Evolutionary conservation across 2,888 invertebrate genomes (phyloP), one percentile per base, ranked within the genome.

Genomic region (Tenodera sinensis): DNA sequence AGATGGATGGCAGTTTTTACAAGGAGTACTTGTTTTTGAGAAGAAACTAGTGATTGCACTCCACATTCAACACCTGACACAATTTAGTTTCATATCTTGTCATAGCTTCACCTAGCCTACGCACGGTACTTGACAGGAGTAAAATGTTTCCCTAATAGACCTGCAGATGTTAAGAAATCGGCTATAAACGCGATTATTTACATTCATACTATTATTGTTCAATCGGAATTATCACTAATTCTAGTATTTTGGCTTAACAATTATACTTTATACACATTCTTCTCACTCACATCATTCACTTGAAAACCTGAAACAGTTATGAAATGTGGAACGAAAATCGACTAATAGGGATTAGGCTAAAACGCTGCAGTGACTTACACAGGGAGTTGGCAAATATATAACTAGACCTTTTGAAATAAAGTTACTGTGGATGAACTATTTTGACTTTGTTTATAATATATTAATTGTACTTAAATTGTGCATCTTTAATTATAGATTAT

Each of bases 11-110:
- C 83, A 86, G 85, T 89, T 42, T 89, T 90, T 88, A 84, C 83
- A 83, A 89, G 84, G 83, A 34, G 83, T 83, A 87, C 85, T 89
- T 82, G 90, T 89, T 85, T 90, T 90, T 85, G 90, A 83, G 91
- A 93, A 93, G 90, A 93, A 91, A 90, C 93, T 92, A 91, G 93
- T 93, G 91, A 93, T 92, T 91, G 92, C 92, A 92, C 92, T 93
- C 93, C 93, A 93, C 93, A 93, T 93, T 93, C 93, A 93, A 93
- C 90, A 90, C 91, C 90, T 87, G 83, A 54, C 83, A 90, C 90
- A 90, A 83, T 83, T 84, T 87, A 81, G 81, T 83, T 89, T 84
- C 34, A 54, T 86, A 83, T 83, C 88, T 89, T 89, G 89, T 88
- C 90, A 90, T 88, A 84, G 87, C 89, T 71, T 85, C 85, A 85